A percentile compares a stretch with the other conserved stretches of the same genome.
Evolutionary conservation across 2,888 invertebrate genomes (phyloP).

Genomic region (Aporophyla nigra): DNA sequence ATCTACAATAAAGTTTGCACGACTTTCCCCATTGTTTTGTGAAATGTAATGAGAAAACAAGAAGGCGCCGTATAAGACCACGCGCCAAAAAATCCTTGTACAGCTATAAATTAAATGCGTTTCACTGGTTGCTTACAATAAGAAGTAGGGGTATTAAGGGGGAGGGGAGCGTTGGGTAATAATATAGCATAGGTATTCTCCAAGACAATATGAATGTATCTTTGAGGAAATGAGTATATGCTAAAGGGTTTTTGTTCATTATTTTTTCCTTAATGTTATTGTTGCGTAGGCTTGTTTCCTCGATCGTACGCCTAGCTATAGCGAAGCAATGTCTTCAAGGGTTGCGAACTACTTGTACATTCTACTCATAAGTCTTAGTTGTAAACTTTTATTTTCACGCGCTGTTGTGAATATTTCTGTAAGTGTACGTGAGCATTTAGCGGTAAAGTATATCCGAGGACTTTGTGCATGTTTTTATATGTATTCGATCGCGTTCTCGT

Average conservation of each 20-base stretch:
- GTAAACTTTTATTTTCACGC: slow-evolving; percentile 50
- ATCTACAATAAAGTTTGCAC: no score
- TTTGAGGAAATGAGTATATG: slow-evolving; percentile 65
- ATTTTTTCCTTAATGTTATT: slow-evolving; percentile 17
- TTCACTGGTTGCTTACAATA: slow-evolving; percentile 42
- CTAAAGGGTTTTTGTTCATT: slow-evolving; percentile 22
- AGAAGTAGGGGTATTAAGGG: slow-evolving; percentile 22
- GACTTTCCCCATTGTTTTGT: neutral
- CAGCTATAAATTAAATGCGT: slow-evolving; percentile 18
- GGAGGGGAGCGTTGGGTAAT: slow-evolving; percentile 61
- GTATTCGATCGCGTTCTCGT: neutral
- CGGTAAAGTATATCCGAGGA: slow-evolving; percentile 21
- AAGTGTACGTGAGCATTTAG: slow-evolving; percentile 54
- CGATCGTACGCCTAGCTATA: slow-evolving; percentile 58
- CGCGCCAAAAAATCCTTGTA: neutral
- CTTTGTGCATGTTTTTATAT: neutral
- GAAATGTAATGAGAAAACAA: neutral
- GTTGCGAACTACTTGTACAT: slow-evolving; percentile 69
- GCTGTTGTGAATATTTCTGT: slow-evolving; percentile 67
- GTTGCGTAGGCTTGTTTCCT: slow-evolving; percentile 59
- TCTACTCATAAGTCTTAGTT: slow-evolving; percentile 69
- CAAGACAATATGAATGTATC: slow-evolving; percentile 71
- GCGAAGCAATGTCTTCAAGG: slow-evolving; percentile 64
- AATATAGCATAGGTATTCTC: slow-evolving; percentile 61
- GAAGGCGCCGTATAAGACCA: neutral